Conservation (phyloP, 2,797 vertebrate genomes). For the Monodelphis domestica region DNA sequence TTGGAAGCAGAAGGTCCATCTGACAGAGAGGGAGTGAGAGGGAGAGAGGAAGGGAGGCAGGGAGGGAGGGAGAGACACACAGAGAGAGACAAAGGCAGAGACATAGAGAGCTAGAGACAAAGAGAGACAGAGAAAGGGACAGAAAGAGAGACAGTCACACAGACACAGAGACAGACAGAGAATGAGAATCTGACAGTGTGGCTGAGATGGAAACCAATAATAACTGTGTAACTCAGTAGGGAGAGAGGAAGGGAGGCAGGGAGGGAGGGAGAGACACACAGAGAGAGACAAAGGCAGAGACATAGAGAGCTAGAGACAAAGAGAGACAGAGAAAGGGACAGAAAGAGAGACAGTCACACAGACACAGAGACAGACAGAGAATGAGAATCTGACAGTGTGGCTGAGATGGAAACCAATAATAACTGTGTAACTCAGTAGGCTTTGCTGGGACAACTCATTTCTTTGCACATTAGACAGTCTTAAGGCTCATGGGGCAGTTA, state of each 20-base stretch:
- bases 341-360: not conserved
- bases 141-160: not conserved
- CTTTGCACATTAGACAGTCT: rapidly evolving
- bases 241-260: not conserved
- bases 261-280: not conserved
- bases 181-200: slow-evolving; percentile 75
- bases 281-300: not conserved
- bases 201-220: slow-evolving; percentile 72
- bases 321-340: rapidly evolving
- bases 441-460: not conserved
- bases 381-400: slow-evolving; percentile 77
- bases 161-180: not conserved
- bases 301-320: not conserved
- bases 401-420: slow-evolving; percentile 71
- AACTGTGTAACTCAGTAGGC: slow-evolving; percentile 12
- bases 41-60: not conserved
- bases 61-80: not conserved
- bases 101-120: not conserved
- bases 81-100: not conserved
- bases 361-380: not conserved
- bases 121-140: too few relatives aligned
- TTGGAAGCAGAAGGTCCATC: slow-evolving; percentile 66
- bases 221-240: too few relatives aligned
- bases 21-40: not conserved
- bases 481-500: rapidly evolving